Percentiles rank a stretch among this genome's conserved stretches.
Conservation (phyloP, 2,797 vertebrate species). For the Sebastes kiyomatsui region DNA sequence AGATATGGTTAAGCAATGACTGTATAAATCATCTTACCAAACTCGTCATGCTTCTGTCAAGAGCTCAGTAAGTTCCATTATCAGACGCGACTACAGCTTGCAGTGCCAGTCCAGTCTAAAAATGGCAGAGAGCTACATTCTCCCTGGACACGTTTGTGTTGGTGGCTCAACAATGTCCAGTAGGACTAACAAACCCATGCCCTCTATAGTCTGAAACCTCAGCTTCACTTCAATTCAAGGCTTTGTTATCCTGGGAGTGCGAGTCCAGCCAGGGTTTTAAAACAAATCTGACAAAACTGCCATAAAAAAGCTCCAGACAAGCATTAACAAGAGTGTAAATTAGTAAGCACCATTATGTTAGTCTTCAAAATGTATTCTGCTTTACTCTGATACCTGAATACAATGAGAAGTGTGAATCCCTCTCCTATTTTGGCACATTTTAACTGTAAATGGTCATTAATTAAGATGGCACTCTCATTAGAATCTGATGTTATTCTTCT, state of each 20-base stretch:
- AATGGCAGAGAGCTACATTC: slow-evolving; percentile 75
- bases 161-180: slow-evolving; percentile 72
- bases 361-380: neutral
- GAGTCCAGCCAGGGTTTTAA: neutral
- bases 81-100: slow-evolving; percentile 62
- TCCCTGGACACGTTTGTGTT: slow-evolving; percentile 66
- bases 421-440: neutral
- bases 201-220: slow-evolving; percentile 49
- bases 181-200: slow-evolving; percentile 60
- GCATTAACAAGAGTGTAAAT: neutral
- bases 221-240: slow-evolving; percentile 2
- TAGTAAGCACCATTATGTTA: neutral
- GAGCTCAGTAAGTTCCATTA: slow-evolving; percentile 63
- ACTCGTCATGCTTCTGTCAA: slow-evolving; percentile 46
- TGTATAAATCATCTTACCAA: slow-evolving; percentile 60
- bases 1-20: slow-evolving; percentile 1
- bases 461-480: neutral
- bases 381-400: neutral
- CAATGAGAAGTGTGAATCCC: neutral
- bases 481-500: neutral
- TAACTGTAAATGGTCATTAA: neutral
- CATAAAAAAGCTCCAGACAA: neutral
- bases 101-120: slow-evolving; percentile 70
- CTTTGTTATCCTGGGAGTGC: neutral
- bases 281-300: neutral